These are phyloP conservation scores for Muricea muricata DNA, from an alignment of 92 coral and sea anemone species.

Conservation along the genomic window DNA sequence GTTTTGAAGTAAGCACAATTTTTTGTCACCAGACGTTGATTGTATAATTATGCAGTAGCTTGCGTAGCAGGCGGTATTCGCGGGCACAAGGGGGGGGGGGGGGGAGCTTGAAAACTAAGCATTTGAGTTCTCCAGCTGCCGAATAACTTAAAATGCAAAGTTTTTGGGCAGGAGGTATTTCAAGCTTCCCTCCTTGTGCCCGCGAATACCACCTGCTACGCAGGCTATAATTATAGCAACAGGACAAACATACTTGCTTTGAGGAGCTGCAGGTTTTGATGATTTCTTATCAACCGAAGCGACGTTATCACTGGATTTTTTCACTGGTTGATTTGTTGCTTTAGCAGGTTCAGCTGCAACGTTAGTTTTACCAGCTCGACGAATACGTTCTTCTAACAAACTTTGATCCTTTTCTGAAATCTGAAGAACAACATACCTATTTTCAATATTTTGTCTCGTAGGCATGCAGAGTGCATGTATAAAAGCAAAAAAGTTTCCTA, in stretches of 20 bases:
- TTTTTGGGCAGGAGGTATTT: no score
- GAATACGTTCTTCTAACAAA: constrained; percentile 92
- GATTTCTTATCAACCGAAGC: constrained; percentile 75
- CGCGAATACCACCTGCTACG: no score
- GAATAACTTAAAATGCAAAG: no score
- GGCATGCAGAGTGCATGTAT: not conserved
- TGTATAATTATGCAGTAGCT: no score
- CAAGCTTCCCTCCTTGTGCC: no score
- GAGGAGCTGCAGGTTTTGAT: constrained; percentile 52
- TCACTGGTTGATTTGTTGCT: constrained; percentile 52
- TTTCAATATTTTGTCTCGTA: not conserved
- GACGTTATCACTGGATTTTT: constrained; percentile 56
- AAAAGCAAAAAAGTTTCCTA: not conserved
- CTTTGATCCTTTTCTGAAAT: constrained; percentile 91
- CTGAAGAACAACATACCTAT: constrained; percentile 28
- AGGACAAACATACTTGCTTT: constrained; percentile 31
- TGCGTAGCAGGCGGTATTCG: no score
- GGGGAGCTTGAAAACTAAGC: no score
- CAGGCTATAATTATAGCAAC: not conserved
- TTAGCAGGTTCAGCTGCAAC: constrained; percentile 73
- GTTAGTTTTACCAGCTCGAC: constrained; percentile 82
- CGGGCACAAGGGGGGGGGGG: no score
- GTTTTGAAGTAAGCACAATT: no score
- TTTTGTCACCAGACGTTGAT: no score
- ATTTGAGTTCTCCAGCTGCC: no score